Evolutionary conservation across 2,888 invertebrate species (phyloP).

Genomic region (Malthinus seriepunctatus): DNA sequence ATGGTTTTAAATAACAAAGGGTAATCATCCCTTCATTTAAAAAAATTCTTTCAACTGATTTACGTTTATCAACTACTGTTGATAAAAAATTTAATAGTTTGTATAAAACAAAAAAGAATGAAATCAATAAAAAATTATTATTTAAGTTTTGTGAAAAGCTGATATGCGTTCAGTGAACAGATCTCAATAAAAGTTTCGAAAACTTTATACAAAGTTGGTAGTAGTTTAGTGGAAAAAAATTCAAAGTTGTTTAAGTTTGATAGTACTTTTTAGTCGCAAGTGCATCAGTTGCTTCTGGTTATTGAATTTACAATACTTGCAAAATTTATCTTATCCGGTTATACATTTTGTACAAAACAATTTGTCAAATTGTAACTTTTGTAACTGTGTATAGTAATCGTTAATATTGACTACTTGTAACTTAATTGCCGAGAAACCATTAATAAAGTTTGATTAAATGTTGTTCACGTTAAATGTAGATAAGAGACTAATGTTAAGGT

Average conservation of each 20-base stretch:
- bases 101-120: background rate
- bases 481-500: conserved; percentile 3
- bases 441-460: conserved; percentile 6
- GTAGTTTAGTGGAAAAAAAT: conserved; percentile 4
- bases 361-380: too few species aligned
- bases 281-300: conserved; percentile 15
- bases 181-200: conserved; percentile 13
- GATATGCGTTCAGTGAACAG: conserved; percentile 5
- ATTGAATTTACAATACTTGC: conserved; percentile 11
- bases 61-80: background rate
- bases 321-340: too few species aligned
- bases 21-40: too few species aligned
- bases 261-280: conserved; percentile 13
- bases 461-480: background rate
- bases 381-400: background rate
- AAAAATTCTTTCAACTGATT: too few species aligned
- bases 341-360: too few species aligned
- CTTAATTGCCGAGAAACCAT: background rate
- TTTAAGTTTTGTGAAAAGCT: conserved; percentile 2
- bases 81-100: background rate
- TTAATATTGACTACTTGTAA: conserved; percentile 2
- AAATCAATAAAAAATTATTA: conserved; percentile 7
- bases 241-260: conserved; percentile 17
- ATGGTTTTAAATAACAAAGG: too few species aligned
- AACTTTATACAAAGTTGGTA: conserved; percentile 9